Evolutionary conservation across 2,113 vertebrate genomes (phyloP).

Genomic region (Carassius gibelio): DNA sequence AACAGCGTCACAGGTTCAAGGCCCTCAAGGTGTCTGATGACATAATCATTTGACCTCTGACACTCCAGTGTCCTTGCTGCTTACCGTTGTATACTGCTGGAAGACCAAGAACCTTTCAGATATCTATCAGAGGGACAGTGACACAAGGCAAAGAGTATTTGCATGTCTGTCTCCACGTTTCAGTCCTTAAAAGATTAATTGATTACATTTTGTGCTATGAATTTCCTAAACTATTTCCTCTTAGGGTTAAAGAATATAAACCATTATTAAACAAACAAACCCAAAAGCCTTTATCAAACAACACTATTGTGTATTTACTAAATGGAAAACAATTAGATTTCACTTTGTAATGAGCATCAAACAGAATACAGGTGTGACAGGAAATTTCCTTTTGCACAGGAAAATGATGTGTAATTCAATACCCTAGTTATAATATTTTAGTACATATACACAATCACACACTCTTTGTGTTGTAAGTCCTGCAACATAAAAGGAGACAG

Average conservation of each 20-base stretch:
- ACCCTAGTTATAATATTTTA: not conserved
- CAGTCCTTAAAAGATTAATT: not conserved
- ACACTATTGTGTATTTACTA: slow-evolving; percentile 30
- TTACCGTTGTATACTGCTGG: slow-evolving; percentile 4
- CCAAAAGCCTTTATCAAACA: slow-evolving; percentile 18
- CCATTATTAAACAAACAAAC: slow-evolving; percentile 15
- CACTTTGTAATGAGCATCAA: slow-evolving; percentile 32
- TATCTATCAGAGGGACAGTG: not conserved
- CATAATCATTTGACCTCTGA: slow-evolving; percentile 35
- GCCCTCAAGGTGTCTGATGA: slow-evolving; percentile 26
- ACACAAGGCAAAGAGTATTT: not conserved
- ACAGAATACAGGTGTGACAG: slow-evolving; percentile 28
- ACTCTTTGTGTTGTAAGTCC: not conserved
- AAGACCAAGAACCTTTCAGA: not conserved
- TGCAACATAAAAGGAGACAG: not conserved
- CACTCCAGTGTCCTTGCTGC: slow-evolving; percentile 6
- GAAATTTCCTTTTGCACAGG: slow-evolving; percentile 5
- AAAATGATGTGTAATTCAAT: not conserved
- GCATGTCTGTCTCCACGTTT: not conserved
- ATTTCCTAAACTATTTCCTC: slow-evolving; percentile 37
- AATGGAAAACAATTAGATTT: slow-evolving; percentile 36
- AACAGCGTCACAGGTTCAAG: not conserved
- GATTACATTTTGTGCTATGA: slow-evolving; percentile 26
- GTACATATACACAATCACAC: not conserved
- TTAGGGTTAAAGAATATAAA: slow-evolving; percentile 5